Evolutionary conservation across 2,113 vertebrate genomes (phyloP).

Genomic region (Columba livia): DNA sequence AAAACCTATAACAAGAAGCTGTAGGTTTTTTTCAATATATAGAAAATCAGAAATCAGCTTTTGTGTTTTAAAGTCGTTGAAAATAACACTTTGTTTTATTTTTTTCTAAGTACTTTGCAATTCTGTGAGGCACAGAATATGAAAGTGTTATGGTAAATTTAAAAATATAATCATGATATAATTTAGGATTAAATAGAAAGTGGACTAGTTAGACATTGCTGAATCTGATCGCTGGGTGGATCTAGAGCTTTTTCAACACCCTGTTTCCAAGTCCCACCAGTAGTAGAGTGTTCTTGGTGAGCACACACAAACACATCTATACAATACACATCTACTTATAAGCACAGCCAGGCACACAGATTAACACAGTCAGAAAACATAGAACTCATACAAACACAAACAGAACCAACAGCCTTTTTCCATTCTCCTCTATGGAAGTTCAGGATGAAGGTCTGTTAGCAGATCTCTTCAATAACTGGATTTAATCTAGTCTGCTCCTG

Average conservation of each 20-base stretch:
- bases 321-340: not conserved
- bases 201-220: not conserved
- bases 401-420: not conserved
- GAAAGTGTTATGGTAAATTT: not conserved
- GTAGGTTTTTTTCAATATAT: not conserved
- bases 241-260: not conserved
- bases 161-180: not conserved
- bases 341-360: not conserved
- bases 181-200: not conserved
- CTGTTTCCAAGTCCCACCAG: not conserved
- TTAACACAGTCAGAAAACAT: not conserved
- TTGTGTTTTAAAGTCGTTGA: not conserved
- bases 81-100: not conserved
- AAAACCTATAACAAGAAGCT: not conserved
- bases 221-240: not conserved
- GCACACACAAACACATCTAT: not conserved
- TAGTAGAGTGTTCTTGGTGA: not conserved
- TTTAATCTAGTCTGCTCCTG: not conserved
- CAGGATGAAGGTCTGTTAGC: not conserved
- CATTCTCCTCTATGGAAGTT: not conserved
- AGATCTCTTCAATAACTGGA: not conserved
- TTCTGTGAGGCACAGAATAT: not conserved
- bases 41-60: not conserved
- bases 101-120: not conserved
- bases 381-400: not conserved